These are phyloP conservation scores for Poicephalus meyeri DNA, from an alignment of 2,113 vertebrate genomes.

Conservation along the genomic window DNA sequence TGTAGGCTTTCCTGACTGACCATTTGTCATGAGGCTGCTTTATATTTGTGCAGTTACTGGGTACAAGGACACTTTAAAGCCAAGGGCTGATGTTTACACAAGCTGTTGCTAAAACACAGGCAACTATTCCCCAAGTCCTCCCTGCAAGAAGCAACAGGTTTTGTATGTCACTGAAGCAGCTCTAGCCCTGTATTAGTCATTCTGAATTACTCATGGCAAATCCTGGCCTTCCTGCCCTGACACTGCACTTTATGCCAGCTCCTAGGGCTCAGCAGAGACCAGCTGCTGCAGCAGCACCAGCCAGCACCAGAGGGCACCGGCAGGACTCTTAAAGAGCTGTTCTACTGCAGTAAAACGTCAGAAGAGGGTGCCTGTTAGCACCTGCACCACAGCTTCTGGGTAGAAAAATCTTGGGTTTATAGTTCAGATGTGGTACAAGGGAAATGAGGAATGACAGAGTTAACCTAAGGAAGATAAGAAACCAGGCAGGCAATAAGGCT, in stretches of 20 bases:
- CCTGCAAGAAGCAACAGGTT: neutral
- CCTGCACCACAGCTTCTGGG: neutral
- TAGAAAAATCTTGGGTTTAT: neutral
- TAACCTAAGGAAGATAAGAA: neutral
- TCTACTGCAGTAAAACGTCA: neutral
- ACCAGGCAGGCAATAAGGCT: neutral
- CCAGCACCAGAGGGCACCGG: neutral
- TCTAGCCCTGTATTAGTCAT: neutral
- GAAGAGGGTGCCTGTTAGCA: neutral
- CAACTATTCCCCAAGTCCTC: neutral
- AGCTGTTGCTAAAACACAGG: neutral
- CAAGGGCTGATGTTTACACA: neutral
- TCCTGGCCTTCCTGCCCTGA: neutral
- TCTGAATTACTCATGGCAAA: neutral
- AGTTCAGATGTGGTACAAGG: neutral
- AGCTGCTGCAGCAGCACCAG: neutral
- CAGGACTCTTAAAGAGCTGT: neutral
- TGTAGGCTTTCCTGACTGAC: neutral
- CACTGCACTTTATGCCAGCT: neutral
- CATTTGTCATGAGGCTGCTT: neutral
- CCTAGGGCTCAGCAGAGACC: neutral
- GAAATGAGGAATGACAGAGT: neutral
- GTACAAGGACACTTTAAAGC: neutral
- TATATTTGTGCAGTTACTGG: neutral
- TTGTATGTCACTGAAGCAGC: neutral